Base-by-base conservation (phyloP, 2,888 invertebrate genomes). In the Hirtodrosophila cameraria region DNA sequence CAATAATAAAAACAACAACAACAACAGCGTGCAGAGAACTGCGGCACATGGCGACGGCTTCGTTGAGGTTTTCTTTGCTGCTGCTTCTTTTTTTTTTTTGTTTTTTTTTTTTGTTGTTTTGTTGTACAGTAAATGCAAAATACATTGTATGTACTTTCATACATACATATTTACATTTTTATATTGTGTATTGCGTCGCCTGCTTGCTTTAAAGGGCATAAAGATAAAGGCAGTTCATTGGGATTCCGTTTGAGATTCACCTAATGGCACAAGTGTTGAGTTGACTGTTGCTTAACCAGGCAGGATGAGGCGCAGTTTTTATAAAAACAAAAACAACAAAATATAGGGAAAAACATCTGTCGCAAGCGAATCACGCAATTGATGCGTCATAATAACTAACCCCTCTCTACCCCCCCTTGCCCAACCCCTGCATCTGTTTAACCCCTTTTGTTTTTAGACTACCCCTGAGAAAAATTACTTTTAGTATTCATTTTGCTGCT, bases 81-180 rank as follows among this genome's bases (percentile, higher is more conserved):
- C 49, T n/a, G 12, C 39, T 35, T 61, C 23, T 54, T 15, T 57
- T 35, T 36, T 54, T 63, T 8, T 45, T 25, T 33, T 55, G 42
- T 48, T 42, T 59, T 33, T 63, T 42, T 31, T 35, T 35, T 54
- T 38, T 39, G 6, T 60, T 52, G 54, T 63, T 63, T 49, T 72
- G 33, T 53, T 80, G 83, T 80, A 83, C 80, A 80, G 83, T 80
- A 80, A 80, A 74, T 83, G 80, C 80, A 76, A 80, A 80, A 80
- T 79, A 73, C 68, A 77, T 65, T 75, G 73, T 73, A 62, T 43
- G 55, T 36, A 41, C 66, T 16, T 25, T 42, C 25, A 23, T 28
- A 18, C 27, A 12, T 4, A 28, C 33, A 18, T 23, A 23, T 23
- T 4, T 23, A 23, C 1, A 5, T n/a, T n/a, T n/a, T n/a, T 23